Evolutionary conservation across 2,888 invertebrate species (phyloP).

Genomic region (Ceratothoa steindachneri): DNA sequence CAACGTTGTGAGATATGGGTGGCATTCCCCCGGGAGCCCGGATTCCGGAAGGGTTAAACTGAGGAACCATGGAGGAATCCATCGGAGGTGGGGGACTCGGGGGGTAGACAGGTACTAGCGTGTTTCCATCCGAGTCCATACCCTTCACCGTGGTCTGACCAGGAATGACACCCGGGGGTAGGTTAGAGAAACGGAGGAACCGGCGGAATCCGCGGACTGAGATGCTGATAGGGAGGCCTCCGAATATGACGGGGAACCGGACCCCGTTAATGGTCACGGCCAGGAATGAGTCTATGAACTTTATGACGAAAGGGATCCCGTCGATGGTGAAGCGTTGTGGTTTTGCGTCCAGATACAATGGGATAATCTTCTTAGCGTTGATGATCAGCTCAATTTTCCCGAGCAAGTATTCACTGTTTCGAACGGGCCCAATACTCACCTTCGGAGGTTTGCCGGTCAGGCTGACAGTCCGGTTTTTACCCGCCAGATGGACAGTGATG

Average conservation of each 20-base stretch:
- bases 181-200: conserved; percentile 70
- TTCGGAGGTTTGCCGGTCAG: conserved; percentile 88
- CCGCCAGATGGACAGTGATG: conserved; percentile 72
- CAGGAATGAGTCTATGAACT: conserved; percentile 72
- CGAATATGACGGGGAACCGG: conserved; percentile 64
- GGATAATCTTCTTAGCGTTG: conserved; percentile 71
- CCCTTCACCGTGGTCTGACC: conserved; percentile 55
- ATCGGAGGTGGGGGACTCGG: neutral
- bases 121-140: conserved; percentile 36
- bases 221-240: conserved; percentile 75
- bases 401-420: conserved; percentile 74
- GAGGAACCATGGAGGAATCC: neutral
- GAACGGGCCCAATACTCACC: conserved; percentile 74
- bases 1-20: conserved; percentile 2
- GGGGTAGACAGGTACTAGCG: conserved; percentile 16
- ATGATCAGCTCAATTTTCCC: conserved; percentile 80
- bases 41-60: neutral
- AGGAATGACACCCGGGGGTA: conserved; percentile 69
- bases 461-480: conserved; percentile 68
- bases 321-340: conserved; percentile 73
- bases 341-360: conserved; percentile 77
- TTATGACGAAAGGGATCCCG: conserved; percentile 67
- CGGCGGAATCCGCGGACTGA: conserved; percentile 69
- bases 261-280: conserved; percentile 75
- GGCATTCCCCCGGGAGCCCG: neutral